These are phyloP conservation scores for Hirtodrosophila cameraria DNA, from an alignment of 2,888 invertebrate species.

Conservation along the genomic window DNA sequence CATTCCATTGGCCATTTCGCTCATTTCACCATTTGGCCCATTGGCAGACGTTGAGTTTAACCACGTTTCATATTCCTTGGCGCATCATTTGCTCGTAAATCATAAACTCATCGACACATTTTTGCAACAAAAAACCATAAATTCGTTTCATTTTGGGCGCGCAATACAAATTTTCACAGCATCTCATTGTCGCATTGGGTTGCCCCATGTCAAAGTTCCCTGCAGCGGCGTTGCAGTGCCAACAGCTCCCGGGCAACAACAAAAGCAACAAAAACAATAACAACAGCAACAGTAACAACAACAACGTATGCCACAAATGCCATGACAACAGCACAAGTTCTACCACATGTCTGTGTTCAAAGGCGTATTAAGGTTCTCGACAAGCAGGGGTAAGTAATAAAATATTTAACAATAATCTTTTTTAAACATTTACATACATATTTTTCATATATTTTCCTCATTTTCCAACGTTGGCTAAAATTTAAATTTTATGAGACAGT, in stretches of 20 bases:
- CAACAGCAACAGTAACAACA: conserved; percentile 60
- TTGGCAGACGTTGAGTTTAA: no score
- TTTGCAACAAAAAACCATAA: conserved; percentile 51
- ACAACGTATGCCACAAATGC: conserved; percentile 27
- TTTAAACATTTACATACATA: no score
- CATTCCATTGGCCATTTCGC: conserved; percentile 25
- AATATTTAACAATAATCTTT: no score
- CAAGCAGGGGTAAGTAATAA: no score
- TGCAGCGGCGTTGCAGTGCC: conserved; percentile 60
- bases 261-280: conserved; percentile 64
- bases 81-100: conserved; percentile 43
- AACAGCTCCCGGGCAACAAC: conserved; percentile 76
- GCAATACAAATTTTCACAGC: conserved; percentile 68
- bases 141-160: conserved; percentile 31
- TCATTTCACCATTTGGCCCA: not conserved
- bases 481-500: no score
- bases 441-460: no score
- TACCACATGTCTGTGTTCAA: conserved; percentile 67
- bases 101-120: conserved; percentile 70
- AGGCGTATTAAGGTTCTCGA: no score
- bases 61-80: conserved; percentile 8
- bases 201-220: conserved; percentile 65
- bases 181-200: conserved; percentile 39
- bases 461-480: no score
- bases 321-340: conserved; percentile 46